Base-by-base conservation (phyloP, 92 coral and sea anemone genomes). In the Porites rus region DNA sequence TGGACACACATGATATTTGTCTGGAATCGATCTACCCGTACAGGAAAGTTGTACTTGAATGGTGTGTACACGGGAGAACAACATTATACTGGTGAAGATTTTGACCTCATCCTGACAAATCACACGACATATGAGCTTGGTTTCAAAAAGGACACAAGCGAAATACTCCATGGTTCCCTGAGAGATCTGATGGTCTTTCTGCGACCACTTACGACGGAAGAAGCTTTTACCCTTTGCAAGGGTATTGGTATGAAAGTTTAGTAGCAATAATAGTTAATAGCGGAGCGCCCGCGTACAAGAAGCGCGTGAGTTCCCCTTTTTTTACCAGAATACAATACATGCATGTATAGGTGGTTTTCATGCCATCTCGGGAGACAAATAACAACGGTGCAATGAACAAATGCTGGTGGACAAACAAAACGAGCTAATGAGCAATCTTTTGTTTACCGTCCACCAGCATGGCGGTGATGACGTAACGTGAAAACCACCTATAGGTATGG, bases 71-170 rank as follows among this genome's bases (percentile, higher is more conserved):
- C 53, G 0, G 86, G 80, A n/a, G 65, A 65, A 8, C 16, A 19
- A 4, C 2, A 22, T 2, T 70, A 79, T 24, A 20, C 51, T 1
- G 90, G 90, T 14, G 17, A 65, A 21, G 77, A 82, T 54, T 63
- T 90, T 1, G 78, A 90, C 64, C 78, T 90, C 3, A 90, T 77
- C 17, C 73, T 51, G n/a, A 86, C 93, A 10, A 90, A 86, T 70
- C 90, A 90, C 81, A 60, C 91, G 16, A 58, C 68, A 25, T 91
- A 91, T 65, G 89, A 91, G 74, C 84, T 91, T 12, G 94, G 94
- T 25, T 21, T 78, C 4, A 87, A 82, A 46, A 83, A 70, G 51
- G 91, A 87, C 56, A 64, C 91, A 17, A 72, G 66, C 12, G 62
- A 83, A 7, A 53, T 10, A 14, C 64, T 83, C 21, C 86, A 62